Evolutionary conservation across 1,140 invertebrate genomes (phyloP).

Genomic region (Drosophila guanche): DNA sequence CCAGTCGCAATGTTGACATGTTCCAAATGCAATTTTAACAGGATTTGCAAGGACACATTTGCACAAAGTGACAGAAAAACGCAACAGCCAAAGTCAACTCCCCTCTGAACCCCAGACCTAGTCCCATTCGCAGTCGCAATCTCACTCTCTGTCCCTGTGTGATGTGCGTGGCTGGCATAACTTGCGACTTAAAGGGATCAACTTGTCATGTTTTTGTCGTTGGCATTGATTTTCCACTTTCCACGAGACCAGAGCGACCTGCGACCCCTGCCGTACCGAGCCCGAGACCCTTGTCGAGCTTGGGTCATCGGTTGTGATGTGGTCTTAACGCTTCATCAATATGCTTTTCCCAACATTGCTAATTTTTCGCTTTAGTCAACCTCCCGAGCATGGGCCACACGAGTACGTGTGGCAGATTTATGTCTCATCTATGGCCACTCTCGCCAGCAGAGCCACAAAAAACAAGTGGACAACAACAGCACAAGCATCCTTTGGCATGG

Average conservation of each 20-base stretch:
- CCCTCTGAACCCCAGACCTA: slow-evolving; percentile 60
- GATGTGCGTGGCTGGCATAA: slow-evolving; percentile 78
- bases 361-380: slow-evolving; percentile 75
- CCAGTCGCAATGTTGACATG: slow-evolving; percentile 77
- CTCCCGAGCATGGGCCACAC: slow-evolving; percentile 21
- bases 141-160: slow-evolving; percentile 16
- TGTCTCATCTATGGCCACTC: slow-evolving; percentile 50
- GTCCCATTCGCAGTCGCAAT: slow-evolving; percentile 52
- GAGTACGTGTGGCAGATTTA: slow-evolving; percentile 76
- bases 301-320: slow-evolving; percentile 63
- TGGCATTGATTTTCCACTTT: slow-evolving; percentile 80
- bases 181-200: slow-evolving; percentile 81
- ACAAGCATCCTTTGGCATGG: slow-evolving; percentile 17
- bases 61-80: slow-evolving; percentile 81
- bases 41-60: slow-evolving; percentile 81
- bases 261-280: slow-evolving; percentile 25
- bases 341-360: slow-evolving; percentile 72
- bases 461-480: slow-evolving; percentile 55
- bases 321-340: slow-evolving; percentile 82
- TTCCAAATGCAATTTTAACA: slow-evolving; percentile 82
- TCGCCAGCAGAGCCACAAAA: slow-evolving; percentile 10
- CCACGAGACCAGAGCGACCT: slow-evolving; percentile 29
- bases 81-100: slow-evolving; percentile 63
- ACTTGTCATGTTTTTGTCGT: slow-evolving; percentile 78
- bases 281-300: slow-evolving; percentile 7